These are phyloP conservation scores for Drosophila saltans DNA, from an alignment of 1,140 invertebrate species.

Conservation along the genomic window DNA sequence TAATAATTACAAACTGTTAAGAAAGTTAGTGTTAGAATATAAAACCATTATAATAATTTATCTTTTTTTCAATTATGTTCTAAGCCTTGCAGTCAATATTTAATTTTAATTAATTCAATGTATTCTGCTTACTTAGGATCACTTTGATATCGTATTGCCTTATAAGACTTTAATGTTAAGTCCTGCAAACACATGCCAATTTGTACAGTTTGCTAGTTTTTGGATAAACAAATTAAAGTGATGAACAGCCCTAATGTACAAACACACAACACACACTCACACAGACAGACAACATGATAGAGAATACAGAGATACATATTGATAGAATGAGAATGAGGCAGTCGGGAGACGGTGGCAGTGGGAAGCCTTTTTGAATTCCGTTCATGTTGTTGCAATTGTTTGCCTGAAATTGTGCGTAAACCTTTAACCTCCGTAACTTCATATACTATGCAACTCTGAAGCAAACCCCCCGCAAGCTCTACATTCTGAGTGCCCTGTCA, in stretches of 20 bases:
- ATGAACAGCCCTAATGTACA: not conserved
- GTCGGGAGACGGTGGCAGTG: not conserved
- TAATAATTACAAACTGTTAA: no score
- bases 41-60: no score
- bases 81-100: no score
- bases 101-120: no score
- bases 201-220: no score
- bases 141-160: slow-evolving; percentile 13
- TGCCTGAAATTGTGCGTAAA: slow-evolving; percentile 23
- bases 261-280: slow-evolving; percentile 9
- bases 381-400: slow-evolving; percentile 28
- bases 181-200: no score
- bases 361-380: slow-evolving; percentile 2
- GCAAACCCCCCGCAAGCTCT: no score
- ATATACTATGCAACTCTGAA: not conserved
- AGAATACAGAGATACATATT: not conserved
- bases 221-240: no score
- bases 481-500: slow-evolving; percentile 32
- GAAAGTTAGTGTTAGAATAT: no score
- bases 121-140: no score
- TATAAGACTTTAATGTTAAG: no score
- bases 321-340: not conserved
- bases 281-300: not conserved
- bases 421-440: not conserved
- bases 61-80: no score